Percentiles rank a stretch among this genome's conserved stretches.
Conservation (phyloP, 2,797 vertebrate species). For the Myotis planiceps region DNA sequence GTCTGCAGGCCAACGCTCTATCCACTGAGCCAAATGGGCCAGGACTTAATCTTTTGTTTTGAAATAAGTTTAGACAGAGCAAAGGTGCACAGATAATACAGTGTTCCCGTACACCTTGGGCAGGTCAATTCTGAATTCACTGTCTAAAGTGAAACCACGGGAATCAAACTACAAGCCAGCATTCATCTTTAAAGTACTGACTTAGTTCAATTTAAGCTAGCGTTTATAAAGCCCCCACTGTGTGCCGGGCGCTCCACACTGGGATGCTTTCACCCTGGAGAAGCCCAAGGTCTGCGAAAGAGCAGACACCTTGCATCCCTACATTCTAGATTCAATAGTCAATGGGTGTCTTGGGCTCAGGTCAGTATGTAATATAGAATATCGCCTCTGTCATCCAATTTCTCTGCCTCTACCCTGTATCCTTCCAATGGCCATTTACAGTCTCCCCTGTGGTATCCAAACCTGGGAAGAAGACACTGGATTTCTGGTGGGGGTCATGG, state of each 20-base stretch:
- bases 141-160: not conserved
- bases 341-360: not conserved
- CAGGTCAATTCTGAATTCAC: not conserved
- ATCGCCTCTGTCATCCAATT: not conserved
- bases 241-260: not conserved
- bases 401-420: not conserved
- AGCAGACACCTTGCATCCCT: rapidly evolving
- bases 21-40: too few species aligned
- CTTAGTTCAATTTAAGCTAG: not conserved
- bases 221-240: not conserved
- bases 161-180: not conserved
- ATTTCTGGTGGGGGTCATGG: not conserved
- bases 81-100: not conserved
- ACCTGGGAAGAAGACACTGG: not conserved
- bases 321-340: not conserved
- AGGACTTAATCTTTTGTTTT: not conserved
- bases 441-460: not conserved
- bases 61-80: not conserved
- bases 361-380: not conserved
- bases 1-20: too few species aligned
- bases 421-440: not conserved
- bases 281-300: not conserved
- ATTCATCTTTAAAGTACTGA: not conserved
- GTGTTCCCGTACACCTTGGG: not conserved
- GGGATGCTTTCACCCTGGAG: not conserved